Conservation (phyloP, 2,888 invertebrate genomes). For the Melinopterus prodromus region DNA sequence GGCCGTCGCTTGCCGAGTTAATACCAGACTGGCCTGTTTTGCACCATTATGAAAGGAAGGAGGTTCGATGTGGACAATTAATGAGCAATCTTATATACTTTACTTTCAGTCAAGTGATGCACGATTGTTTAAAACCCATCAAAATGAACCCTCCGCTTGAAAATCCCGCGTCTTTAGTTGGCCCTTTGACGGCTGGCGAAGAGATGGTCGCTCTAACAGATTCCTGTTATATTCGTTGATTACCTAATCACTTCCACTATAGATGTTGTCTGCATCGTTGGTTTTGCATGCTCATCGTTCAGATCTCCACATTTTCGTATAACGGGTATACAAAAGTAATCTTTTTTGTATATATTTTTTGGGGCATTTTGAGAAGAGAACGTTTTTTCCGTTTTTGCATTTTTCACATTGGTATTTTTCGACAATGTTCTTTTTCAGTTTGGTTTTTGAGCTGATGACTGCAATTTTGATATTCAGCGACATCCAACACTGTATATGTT, state of each 20-base stretch:
- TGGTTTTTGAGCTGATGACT: constrained; percentile 52
- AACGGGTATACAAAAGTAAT: constrained; percentile 35
- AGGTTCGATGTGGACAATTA: constrained; percentile 72
- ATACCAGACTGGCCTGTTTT: constrained; percentile 97
- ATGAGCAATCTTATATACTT: constrained; percentile 29
- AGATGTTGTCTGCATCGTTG: constrained; percentile 56
- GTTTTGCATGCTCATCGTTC: constrained; percentile 45
- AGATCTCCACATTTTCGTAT: constrained; percentile 24
- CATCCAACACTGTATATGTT: constrained; percentile 29
- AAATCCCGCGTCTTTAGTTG: constrained; percentile 24
- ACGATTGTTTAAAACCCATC: constrained; percentile 38
- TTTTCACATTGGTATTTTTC: constrained; percentile 46
- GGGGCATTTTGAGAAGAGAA: constrained; percentile 30
- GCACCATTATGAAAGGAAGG: constrained; percentile 82
- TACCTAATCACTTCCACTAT: constrained; percentile 42
- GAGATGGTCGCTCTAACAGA: constrained; percentile 30
- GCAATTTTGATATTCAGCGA: constrained; percentile 52
- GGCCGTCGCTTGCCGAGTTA: constrained; percentile 91
- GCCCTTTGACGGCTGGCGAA: constrained; percentile 11
- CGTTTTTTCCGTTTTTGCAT: constrained; percentile 41
- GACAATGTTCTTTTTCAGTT: constrained; percentile 51
- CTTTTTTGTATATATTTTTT: constrained; percentile 37
- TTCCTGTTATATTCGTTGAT: constrained; percentile 11
- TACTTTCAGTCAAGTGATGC: constrained; percentile 39
- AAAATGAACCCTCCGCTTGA: constrained; percentile 30